Evolutionary conservation across 2,888 invertebrate species (phyloP), one percentile per base, ranked within the genome.

Genomic region (Brachyopa scutellaris): DNA sequence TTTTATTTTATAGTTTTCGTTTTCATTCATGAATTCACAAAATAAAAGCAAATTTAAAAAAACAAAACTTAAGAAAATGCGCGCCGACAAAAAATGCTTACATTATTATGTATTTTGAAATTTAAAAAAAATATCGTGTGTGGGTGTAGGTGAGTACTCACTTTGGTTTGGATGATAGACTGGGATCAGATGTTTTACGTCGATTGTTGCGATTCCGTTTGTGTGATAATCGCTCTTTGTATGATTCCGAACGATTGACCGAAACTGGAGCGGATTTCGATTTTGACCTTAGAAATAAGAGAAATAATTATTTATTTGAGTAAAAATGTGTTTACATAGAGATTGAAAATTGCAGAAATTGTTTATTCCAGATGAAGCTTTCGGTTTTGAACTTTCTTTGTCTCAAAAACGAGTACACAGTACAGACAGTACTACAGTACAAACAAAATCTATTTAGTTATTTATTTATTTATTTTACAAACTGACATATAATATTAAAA

Each of bases 141-240:
- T 36, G 8, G 2, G 6, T 45, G 26, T 26, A 6, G 26, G 26
- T 42, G n/a, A n/a, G 19, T 84, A 92, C 93, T 93, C 88, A 94
- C 93, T 88, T 89, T 84, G 93, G 93, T 89, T 94, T 94, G 84
- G 94, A 94, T 66, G 89, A 87, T 87, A 95, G 93, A 91, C 95
- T 95, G 49, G 95, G 95, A 92, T 96, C 95, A 87, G 95, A 95
- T 86, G 95, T 94, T 91, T 95, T 95, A 87, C 95, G 92, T 86
- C 94, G 93, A 88, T 94, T 94, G 74, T 88, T 90, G 84, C 94
- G 92, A 88, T 94, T 94, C 86, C 94, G 92, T 87, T 92, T 91
- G 93, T 94, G 92, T 9, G 92, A 92, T 86, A 93, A 92, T 86
- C 93, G 92, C 88, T 94, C 94, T 89, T 94, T 94, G 89, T 94